A percentile compares a stretch with the other conserved stretches of the same genome.
Conservation (phyloP, 1,140 invertebrate species). For the Drosophila kurseongensis region DNA sequence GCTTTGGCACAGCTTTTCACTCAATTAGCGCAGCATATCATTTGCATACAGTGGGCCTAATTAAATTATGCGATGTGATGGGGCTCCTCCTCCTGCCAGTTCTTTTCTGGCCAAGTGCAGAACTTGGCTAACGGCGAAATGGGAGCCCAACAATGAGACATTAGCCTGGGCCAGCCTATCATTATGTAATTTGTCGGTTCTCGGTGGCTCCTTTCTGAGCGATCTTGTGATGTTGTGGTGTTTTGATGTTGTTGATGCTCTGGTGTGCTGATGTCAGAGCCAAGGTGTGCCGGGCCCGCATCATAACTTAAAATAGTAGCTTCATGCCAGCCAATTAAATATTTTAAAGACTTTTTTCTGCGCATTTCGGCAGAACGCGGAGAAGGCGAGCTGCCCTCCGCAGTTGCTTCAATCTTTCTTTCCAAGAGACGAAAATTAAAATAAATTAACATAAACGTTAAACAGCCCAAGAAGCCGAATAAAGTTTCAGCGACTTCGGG, state of each 20-base stretch:
- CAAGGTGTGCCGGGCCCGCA: constrained; percentile 36
- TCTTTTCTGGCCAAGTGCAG: neutral
- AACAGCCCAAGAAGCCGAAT: constrained; percentile 54
- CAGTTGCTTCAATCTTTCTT: constrained; percentile 64
- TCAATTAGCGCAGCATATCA: constrained; percentile 74
- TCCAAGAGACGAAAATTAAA: constrained; percentile 56
- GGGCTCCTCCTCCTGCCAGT: constrained; percentile 6
- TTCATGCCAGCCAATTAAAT: constrained; percentile 67
- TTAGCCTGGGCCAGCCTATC: constrained; percentile 47
- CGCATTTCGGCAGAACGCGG: constrained; percentile 30
- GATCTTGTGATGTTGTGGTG: constrained; percentile 4
- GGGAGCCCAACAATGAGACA: constrained; percentile 39
- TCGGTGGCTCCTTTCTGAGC: constrained; percentile 37
- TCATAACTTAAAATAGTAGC: constrained; percentile 81
- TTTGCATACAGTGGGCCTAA: constrained; percentile 69
- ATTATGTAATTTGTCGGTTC: constrained; percentile 74
- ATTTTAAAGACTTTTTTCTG: constrained; percentile 61
- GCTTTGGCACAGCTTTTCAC: constrained; percentile 57
- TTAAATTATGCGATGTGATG: constrained; percentile 53
- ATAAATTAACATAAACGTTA: constrained; percentile 76
- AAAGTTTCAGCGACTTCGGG: constrained; percentile 22
- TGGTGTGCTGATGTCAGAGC: constrained; percentile 66
- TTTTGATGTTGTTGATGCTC: constrained; percentile 52
- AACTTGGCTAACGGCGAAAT: constrained; percentile 31
- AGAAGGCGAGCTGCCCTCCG: constrained; percentile 33